Evolutionary conservation across 2,888 invertebrate genomes (phyloP), one percentile per base, ranked within the genome.

Genomic region (Eupelmus urozonus): DNA sequence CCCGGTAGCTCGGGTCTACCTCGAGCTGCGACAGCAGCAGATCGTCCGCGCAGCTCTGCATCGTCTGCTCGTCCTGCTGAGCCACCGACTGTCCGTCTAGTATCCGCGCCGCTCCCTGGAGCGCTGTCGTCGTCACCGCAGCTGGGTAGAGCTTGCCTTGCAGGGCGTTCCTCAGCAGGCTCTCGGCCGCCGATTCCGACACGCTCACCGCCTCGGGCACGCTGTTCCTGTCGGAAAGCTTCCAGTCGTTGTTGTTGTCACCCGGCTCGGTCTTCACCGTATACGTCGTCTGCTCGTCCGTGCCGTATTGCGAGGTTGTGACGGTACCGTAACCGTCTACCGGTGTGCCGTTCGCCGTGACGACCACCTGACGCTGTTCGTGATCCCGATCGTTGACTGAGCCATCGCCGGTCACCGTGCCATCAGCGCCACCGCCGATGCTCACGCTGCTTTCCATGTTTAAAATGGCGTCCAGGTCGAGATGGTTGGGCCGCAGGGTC

Each of bases 181-280:
- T 96, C 86, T 96, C 96, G 23, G 95, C 90, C 4, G 91, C 90
- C 23, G 89, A 89, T 7, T 83, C 84, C 0, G 84, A 82, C 0
- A 84, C 85, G 1, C 80, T 79, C 18, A 83, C 83, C 7, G 83
- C 82, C 1, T 83, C 85, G 45, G 70, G 73, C 25, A 78, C 60
- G 51, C 84, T 85, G 86, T 94, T 95, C 89, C 95, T 94, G 87
- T 95, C 94, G 75, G 94, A 94, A 87, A 94, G 92, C 88, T 95
- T 95, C 94, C 95, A 95, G 88, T 96, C 95, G 89, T 96, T 95
- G 89, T 95, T 95, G 87, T 95, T 95, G 85, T 95, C 88, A 23
- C 87, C 85, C 55, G 84, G 82, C 78, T 79, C 76, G 0, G 76
- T 11, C 72, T 83, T 57, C 65, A 79, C 83, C 84, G 80, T 82